These are phyloP conservation scores for Pseudochirops cupreus DNA, from an alignment of 2,797 vertebrate species.

Conservation along the genomic window DNA sequence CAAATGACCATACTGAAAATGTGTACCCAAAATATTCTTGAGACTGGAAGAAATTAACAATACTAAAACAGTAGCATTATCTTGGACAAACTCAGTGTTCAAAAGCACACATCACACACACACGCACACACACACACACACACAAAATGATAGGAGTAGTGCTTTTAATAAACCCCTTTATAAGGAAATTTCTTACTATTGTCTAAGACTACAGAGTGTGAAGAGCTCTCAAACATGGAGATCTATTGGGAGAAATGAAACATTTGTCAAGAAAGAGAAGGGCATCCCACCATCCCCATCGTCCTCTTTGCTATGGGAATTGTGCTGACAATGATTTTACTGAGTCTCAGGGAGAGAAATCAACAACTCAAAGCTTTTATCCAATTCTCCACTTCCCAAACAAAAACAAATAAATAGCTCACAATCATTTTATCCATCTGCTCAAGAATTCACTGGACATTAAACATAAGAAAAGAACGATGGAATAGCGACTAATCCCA, in stretches of 20 bases:
- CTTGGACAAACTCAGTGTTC: neutral
- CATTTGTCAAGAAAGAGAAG: neutral
- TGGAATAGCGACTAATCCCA: neutral
- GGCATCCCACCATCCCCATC: neutral
- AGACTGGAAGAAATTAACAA: neutral
- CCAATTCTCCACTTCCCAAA: neutral
- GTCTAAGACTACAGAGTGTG: neutral
- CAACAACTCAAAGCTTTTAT: neutral
- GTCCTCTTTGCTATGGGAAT: neutral
- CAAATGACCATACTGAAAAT: neutral
- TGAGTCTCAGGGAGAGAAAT: neutral
- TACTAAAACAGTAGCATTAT: neutral
- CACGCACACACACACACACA: neutral
- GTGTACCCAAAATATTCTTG: neutral
- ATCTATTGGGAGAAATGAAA: neutral
- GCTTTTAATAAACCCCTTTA: neutral
- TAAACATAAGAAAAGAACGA: neutral
- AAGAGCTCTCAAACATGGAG: neutral
- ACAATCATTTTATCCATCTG: neutral
- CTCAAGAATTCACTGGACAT: neutral
- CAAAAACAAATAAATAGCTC: neutral
- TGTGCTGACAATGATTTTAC: neutral
- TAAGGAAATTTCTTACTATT: neutral
- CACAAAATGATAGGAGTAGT: neutral
- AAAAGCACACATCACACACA: neutral